Conservation (phyloP, 1,140 invertebrate species). For the Papilio glaucus region DNA sequence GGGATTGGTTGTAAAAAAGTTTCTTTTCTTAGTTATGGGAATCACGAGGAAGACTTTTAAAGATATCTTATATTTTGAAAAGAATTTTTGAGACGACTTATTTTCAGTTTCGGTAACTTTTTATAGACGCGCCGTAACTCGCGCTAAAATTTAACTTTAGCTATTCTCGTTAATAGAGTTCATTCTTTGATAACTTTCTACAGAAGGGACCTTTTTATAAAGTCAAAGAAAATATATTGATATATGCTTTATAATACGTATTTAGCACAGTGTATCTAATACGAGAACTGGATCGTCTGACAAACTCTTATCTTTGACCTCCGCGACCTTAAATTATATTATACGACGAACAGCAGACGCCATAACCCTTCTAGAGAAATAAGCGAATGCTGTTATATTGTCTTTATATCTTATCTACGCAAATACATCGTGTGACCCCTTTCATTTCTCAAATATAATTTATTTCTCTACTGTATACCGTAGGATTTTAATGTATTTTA, state of each 20-base stretch:
- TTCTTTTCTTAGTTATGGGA: background rate
- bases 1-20: background rate
- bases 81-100: background rate
- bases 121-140: conserved; percentile 9
- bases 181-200: background rate
- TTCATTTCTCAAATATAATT: conserved; percentile 23
- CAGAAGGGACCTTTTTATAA: background rate
- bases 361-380: conserved; percentile 52
- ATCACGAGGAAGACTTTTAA: background rate
- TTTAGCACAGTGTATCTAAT: conserved; percentile 28
- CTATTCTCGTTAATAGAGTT: conserved; percentile 30
- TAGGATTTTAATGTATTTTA: conserved; percentile 6
- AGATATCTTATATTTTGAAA: conserved; percentile 7
- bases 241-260: conserved; percentile 16
- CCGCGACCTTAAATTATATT: conserved; percentile 44
- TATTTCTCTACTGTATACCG: conserved; percentile 3
- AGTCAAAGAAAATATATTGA: background rate
- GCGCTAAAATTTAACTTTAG: conserved; percentile 36
- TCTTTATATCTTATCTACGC: conserved; percentile 53
- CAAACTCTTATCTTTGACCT: conserved; percentile 51
- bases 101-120: conserved; percentile 32
- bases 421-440: conserved; percentile 53
- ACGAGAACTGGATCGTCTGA: conserved; percentile 39
- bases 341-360: conserved; percentile 45
- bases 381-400: conserved; percentile 45